phyloP scores from a whole-genome alignment of 2,113 vertebrate genomes.

The Paradisaea rubra region DNA sequence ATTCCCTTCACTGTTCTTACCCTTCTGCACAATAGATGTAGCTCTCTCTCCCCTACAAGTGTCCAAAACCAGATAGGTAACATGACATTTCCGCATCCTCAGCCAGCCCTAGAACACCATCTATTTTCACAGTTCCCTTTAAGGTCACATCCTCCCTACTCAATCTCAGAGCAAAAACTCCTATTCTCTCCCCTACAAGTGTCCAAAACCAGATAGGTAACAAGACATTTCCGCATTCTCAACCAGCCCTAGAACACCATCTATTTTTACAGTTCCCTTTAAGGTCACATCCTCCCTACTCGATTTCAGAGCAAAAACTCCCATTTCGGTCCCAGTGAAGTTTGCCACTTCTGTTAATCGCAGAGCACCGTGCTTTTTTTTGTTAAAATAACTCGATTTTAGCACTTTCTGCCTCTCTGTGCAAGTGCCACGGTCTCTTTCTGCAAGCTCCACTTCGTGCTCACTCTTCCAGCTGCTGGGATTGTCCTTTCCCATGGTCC shows the following conservation, averaged over 20 bases:
- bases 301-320: background rate
- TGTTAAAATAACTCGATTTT: background rate
- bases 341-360: background rate
- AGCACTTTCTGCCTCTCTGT: background rate
- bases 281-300: background rate
- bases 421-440: background rate
- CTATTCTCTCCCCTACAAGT: background rate
- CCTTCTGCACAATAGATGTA: fast-evolving
- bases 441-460: background rate
- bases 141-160: background rate
- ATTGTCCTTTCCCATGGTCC: background rate
- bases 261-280: background rate
- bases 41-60: background rate
- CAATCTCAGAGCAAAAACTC: background rate
- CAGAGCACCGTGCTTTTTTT: background rate
- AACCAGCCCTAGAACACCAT: background rate
- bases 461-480: background rate
- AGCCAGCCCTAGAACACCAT: background rate
- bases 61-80: background rate
- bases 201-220: background rate
- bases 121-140: background rate
- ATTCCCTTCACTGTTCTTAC: background rate
- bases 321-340: background rate
- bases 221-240: background rate
- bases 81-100: background rate